phyloP scores from a whole-genome alignment of 2,797 vertebrate species.

The Hapalemur alaotrensis region DNA sequence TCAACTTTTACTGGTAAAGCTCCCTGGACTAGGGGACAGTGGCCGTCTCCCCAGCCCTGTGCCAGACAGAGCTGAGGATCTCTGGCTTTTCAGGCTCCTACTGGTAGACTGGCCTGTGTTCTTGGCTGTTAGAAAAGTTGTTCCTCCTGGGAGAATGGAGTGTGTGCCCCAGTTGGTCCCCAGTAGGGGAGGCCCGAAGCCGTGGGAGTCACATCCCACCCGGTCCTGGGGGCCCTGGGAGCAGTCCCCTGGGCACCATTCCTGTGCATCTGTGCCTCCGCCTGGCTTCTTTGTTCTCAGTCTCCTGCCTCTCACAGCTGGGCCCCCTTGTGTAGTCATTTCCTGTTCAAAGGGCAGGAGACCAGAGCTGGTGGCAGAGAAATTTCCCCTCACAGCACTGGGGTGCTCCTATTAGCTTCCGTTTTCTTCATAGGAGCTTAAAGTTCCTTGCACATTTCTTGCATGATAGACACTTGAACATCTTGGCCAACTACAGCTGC shows the following conservation, averaged over 20 bases:
- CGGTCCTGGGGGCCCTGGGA: neutral
- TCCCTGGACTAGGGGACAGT: neutral
- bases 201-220: neutral
- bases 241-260: too few relatives aligned
- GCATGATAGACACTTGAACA: too few relatives aligned
- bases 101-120: neutral
- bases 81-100: neutral
- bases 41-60: neutral
- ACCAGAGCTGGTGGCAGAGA: neutral
- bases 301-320: rapidly evolving
- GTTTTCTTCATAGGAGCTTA: neutral
- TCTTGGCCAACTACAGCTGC: neutral
- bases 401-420: rapidly evolving
- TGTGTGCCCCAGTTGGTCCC: neutral
- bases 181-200: neutral
- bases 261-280: neutral
- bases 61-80: neutral
- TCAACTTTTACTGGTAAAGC: neutral
- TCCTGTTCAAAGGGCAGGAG: neutral
- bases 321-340: neutral
- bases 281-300: neutral
- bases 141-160: neutral
- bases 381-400: neutral
- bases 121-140: neutral
- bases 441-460: neutral